Evolutionary conservation across 1,140 invertebrate genomes (phyloP).

Genomic region (Wiebesia pumilae): DNA sequence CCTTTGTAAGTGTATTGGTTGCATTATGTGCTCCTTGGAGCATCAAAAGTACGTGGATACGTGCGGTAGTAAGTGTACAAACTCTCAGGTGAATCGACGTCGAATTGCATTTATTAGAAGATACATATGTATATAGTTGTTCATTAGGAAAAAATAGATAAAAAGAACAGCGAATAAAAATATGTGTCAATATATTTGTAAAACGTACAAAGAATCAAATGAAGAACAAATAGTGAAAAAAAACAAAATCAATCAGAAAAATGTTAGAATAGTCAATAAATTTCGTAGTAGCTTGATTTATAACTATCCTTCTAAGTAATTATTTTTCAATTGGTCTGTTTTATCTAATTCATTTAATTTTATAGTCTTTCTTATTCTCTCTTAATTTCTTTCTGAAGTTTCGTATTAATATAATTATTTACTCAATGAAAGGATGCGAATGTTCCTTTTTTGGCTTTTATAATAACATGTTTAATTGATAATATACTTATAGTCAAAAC

Average conservation of each 20-base stretch:
- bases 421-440: neutral
- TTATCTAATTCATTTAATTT: constrained; percentile 10
- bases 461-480: no score
- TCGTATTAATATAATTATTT: constrained; percentile 21
- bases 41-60: constrained; percentile 20
- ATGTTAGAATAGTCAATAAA: neutral
- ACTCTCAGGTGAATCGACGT: constrained; percentile 26
- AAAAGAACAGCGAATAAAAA: neutral
- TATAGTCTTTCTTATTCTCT: neutral
- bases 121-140: neutral
- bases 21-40: constrained; percentile 25
- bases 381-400: constrained; percentile 1
- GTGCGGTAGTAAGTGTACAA: neutral
- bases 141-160: neutral
- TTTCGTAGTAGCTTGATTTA: neutral
- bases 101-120: constrained; percentile 28
- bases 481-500: no score
- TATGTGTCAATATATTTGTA: neutral
- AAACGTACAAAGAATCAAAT: neutral
- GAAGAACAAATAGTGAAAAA: neutral
- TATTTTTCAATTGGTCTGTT: constrained; percentile 27
- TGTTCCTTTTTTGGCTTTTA: neutral
- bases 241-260: neutral
- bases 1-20: neutral
- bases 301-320: constrained; percentile 14